Base-by-base conservation (phyloP, 2,888 invertebrate genomes). In the Marronus borbonicus region DNA sequence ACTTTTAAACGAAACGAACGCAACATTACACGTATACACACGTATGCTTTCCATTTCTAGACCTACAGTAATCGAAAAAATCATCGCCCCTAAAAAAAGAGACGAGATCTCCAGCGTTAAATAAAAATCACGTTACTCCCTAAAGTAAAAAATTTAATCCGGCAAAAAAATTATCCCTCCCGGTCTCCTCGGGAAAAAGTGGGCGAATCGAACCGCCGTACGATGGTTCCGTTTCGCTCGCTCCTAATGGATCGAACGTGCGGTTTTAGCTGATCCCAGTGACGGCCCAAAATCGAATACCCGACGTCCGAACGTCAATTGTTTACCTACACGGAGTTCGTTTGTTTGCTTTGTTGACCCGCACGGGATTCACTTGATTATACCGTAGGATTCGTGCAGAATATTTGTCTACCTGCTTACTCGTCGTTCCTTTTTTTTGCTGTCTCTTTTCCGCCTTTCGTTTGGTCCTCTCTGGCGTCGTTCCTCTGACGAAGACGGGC, bases 221-320 rank as follows among this genome's bases (percentile, higher is more conserved):
- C 8, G 44, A 44, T 44, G 3, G 36, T 39, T 17, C 24, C 24
- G 28, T 68, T 50, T 28, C 44, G 39, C 44, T 44, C 55, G 44
- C 60, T 44, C 60, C 20, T 49, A 28, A 60, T 55, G 49, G 24
- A 49, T 62, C 72, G 44, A 28, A 44, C 17, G 72, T 24, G 72
- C 36, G 55, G 70, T 58, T 72, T 52, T 28, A 55, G 70, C 70
- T 55, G 31, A 39, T 31, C 39, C 60, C 55, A 39, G 50, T 68
- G 68, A 68, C 68, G 24, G 39, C 50, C 50, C 50, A 49, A 68
- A 68, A 68, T 68, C 68, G 68, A 68, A 74, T 74, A 44, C 72
- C 72, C 72, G 72, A 74, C 72, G 60, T 74, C 60, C 72, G 58
- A 74, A 74, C 60, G 72, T 74, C 72, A 55, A 74, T 74, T 74